Evolutionary conservation across 2,888 invertebrate genomes (phyloP).

Genomic region (Drosophila fulvimacula): DNA sequence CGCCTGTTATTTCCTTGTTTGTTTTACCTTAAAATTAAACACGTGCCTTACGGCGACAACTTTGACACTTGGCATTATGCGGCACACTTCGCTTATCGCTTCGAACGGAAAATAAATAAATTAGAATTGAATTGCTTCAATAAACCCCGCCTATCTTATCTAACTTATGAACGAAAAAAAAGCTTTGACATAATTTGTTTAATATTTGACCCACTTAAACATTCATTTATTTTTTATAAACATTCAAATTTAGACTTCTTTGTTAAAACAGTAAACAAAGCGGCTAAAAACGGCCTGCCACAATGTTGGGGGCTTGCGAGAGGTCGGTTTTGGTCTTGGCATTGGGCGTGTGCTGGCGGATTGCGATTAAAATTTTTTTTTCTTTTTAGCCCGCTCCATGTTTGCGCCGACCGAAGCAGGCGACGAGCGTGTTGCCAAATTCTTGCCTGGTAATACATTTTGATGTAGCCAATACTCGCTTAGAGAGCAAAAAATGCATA

Average conservation of each 20-base stretch:
- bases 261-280: constrained; percentile 45
- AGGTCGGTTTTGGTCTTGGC: neutral
- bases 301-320: constrained; percentile 28
- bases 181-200: constrained; percentile 35
- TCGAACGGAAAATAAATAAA: neutral
- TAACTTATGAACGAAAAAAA: constrained; percentile 12
- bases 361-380: constrained; percentile 45
- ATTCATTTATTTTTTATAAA: constrained; percentile 32
- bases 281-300: constrained; percentile 15
- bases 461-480: constrained; percentile 11
- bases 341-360: constrained; percentile 13
- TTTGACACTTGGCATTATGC: constrained; percentile 8
- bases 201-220: constrained; percentile 49
- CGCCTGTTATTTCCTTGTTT: neutral
- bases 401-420: constrained; percentile 11
- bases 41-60: neutral
- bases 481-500: neutral
- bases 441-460: constrained; percentile 51
- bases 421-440: constrained; percentile 26
- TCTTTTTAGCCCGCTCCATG: constrained; percentile 28
- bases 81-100: constrained; percentile 49
- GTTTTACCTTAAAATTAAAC: neutral
- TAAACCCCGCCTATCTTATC: constrained; percentile 41
- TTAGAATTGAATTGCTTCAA: constrained; percentile 21
- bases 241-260: constrained; percentile 6